A percentile compares a stretch with the other conserved stretches of the same genome.
Conservation (phyloP, 2,797 vertebrate species). For the Hylomyscus alleni region DNA sequence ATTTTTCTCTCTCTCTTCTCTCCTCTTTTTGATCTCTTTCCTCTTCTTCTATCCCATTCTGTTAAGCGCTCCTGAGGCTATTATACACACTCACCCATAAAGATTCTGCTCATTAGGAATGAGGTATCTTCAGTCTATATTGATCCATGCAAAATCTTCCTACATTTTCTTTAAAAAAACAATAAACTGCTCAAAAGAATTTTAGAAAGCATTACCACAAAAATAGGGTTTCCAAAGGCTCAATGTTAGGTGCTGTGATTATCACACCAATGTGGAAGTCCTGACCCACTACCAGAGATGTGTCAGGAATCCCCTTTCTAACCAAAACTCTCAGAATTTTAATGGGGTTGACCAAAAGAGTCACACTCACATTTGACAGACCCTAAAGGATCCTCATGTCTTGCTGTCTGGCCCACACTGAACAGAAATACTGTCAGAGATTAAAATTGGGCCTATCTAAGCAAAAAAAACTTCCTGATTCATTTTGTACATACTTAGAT, state of each 20-base stretch:
- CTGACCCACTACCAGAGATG: slow-evolving; percentile 74
- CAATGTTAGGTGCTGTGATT: slow-evolving; percentile 65
- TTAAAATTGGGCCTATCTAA: slow-evolving; percentile 72
- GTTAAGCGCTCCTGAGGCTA: no score
- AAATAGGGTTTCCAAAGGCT: slow-evolving; percentile 84
- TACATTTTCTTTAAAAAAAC: no score
- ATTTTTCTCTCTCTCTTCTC: no score
- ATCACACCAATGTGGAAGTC: slow-evolving; percentile 57
- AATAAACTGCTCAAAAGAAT: slow-evolving; percentile 53
- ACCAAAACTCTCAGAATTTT: slow-evolving; percentile 51
- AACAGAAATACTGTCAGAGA: slow-evolving; percentile 54
- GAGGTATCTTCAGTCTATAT: no score
- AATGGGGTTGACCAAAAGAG: slow-evolving; percentile 54
- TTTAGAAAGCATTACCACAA: slow-evolving; percentile 85
- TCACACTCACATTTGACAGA: slow-evolving; percentile 65
- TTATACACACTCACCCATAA: no score
- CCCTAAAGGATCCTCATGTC: slow-evolving; percentile 76
- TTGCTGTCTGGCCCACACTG: slow-evolving; percentile 74
- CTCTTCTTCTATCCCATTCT: no score
- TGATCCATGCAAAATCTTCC: no score
- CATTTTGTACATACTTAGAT: slow-evolving; percentile 85
- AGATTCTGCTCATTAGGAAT: no score
- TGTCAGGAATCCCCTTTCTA: slow-evolving; percentile 63
- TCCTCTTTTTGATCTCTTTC: no score
- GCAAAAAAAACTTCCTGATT: slow-evolving; percentile 71